A percentile compares a stretch with the other conserved stretches of the same genome.
These are phyloP conservation scores for Andrena fulva DNA, from an alignment of 2,888 invertebrate genomes.

Conservation along the genomic window DNA sequence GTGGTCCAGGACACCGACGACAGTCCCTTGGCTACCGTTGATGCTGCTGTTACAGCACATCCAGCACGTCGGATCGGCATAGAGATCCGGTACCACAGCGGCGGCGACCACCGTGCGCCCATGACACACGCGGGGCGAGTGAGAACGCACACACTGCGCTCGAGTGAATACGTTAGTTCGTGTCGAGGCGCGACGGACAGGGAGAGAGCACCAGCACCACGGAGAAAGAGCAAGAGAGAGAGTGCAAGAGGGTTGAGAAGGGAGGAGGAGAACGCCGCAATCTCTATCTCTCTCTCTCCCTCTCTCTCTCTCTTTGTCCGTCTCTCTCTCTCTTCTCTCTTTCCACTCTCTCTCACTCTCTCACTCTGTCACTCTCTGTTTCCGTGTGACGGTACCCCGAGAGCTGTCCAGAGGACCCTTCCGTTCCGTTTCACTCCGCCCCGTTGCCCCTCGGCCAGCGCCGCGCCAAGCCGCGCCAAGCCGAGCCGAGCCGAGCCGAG, in stretches of 20 bases:
- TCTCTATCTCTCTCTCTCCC: constrained; percentile 39
- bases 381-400: constrained; percentile 22
- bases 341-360: constrained; percentile 6
- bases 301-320: constrained; percentile 24
- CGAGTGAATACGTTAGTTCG: constrained; percentile 69
- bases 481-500: too few relatives aligned
- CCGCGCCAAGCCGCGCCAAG: background rate
- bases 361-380: constrained; percentile 38
- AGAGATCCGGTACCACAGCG: constrained; percentile 74
- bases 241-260: constrained; percentile 5
- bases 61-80: constrained; percentile 72
- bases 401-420: constrained; percentile 64
- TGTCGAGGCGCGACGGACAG: constrained; percentile 50
- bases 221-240: constrained; percentile 27
- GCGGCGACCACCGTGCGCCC: constrained; percentile 78
- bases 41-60: constrained; percentile 29
- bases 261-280: constrained; percentile 11
- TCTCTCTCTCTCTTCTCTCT: constrained; percentile 16
- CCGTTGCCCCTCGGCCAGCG: constrained; percentile 39
- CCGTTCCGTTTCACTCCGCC: constrained; percentile 62
- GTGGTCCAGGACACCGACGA: constrained; percentile 32
- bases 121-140: constrained; percentile 82
- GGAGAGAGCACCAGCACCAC: constrained; percentile 36
- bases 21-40: constrained; percentile 17
- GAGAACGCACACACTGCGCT: constrained; percentile 76